Evolutionary conservation across 2,113 vertebrate species (phyloP), one percentile per base, ranked within the genome.

Genomic region (Gallinago paraguaiae): DNA sequence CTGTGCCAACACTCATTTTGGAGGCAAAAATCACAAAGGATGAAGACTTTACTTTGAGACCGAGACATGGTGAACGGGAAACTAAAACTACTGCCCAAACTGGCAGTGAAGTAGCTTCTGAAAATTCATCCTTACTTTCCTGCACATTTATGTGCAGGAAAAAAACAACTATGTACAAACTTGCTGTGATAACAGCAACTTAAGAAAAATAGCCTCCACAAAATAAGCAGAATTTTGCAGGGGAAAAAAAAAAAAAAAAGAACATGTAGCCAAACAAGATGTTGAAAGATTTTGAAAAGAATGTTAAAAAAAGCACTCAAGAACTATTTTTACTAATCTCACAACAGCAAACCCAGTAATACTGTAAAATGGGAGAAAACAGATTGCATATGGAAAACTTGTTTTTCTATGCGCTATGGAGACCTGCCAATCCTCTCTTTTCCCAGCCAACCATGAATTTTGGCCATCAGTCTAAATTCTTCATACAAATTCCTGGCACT

Each of bases 331-430:
- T 54, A 84, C 60, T 92, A 16, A 90, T 71, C 64, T 93, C 13
- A 2, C 61, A 92, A 81, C 76, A 96, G 80, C 56, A 96, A 90
- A 93, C 43, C 53, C 7, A 7, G 46, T 50, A 77, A 82, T 82
- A 82, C 77, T 76, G 77, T 88, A 63, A 92, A 90, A 94, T 54
- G 82, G 88, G 57, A 84, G 92, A 93, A 96, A 96, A 92, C 90
- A 96, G 95, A 94, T 71, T 92, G 93, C 93, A 90, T 83, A 94
- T 64, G 82, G 79, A 88, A 96, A 96, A 86, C 41, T 91, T 95
- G 86, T 84, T 95, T 93, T 93, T 86, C 83, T 92, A 2, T 84
- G 93, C 61, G 63, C 56, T 33, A 1, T 93, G 96, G 93, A 96
- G 77, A 71, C 45, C 77, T 95, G 95, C 95, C 95, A 96, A 93